Conservation (phyloP, 92 coral and sea anemone species). For the Epizoanthus stellaris region DNA sequence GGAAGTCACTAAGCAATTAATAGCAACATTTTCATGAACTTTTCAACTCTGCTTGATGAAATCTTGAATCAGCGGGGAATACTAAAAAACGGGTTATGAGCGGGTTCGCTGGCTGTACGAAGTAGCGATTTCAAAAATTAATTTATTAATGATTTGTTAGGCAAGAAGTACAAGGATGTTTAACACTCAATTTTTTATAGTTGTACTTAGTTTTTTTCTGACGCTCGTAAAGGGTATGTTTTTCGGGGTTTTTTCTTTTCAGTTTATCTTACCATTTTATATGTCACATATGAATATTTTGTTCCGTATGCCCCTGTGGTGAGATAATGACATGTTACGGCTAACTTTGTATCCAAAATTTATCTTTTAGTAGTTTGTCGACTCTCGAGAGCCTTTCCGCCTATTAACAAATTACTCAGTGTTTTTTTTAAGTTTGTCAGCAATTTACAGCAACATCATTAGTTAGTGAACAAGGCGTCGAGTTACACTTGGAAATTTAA, state of each 20-base stretch:
- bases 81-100: slow-evolving; percentile 20
- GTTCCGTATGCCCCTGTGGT: not conserved
- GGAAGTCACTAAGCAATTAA: not conserved
- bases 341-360: slow-evolving; percentile 10
- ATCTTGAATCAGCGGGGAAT: slow-evolving; percentile 34
- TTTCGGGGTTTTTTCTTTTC: not conserved
- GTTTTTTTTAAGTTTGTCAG: not conserved
- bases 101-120: slow-evolving; percentile 26
- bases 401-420: slow-evolving; percentile 40
- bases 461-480: slow-evolving; percentile 12
- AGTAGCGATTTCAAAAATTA: slow-evolving; percentile 18
- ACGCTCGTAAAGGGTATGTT: not conserved
- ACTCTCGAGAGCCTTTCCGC: slow-evolving; percentile 25
- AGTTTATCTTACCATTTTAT: not conserved
- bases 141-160: slow-evolving; percentile 27
- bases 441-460: not conserved
- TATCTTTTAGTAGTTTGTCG: not conserved
- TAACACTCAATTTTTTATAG: not conserved
- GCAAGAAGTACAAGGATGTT: slow-evolving; percentile 5
- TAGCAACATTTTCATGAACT: not conserved
- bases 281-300: not conserved
- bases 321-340: not conserved
- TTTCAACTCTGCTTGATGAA: slow-evolving; percentile 33
- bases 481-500: not conserved
- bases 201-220: not conserved